phyloP scores from a whole-genome alignment of 2,113 vertebrate genomes.

The Nicator chloris region DNA sequence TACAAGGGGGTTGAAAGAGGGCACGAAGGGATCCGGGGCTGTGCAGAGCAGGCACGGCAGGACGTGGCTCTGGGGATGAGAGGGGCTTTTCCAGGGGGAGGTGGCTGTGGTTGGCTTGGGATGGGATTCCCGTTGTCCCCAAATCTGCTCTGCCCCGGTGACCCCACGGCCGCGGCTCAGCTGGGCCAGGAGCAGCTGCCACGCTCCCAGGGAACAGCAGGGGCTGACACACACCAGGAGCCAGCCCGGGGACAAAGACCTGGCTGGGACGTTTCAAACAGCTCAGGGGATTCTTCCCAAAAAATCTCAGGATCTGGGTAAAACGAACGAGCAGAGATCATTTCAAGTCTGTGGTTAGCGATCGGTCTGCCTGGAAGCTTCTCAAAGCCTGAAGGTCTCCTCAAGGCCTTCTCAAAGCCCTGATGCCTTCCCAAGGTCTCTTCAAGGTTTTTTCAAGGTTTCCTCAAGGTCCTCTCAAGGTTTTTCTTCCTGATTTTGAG shows the following conservation, averaged over 20 bases:
- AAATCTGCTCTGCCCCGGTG: not conserved
- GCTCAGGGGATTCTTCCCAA: not conserved
- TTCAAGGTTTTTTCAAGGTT: too few relatives aligned
- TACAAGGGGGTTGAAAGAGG: not conserved
- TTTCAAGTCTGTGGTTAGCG: not conserved
- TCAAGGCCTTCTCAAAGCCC: not conserved
- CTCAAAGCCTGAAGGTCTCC: not conserved
- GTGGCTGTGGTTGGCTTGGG: not conserved
- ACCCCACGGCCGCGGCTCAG: accelerated
- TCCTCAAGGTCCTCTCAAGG: not conserved
- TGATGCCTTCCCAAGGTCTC: not conserved
- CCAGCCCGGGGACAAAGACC: not conserved
- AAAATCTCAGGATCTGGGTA: not conserved
- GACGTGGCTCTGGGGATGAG: not conserved
- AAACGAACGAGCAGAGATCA: not conserved
- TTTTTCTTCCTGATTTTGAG: not conserved
- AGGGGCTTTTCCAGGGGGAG: not conserved
- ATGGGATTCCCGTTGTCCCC: not conserved
- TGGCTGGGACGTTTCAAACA: accelerated
- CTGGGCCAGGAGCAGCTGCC: not conserved
- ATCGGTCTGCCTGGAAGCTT: not conserved
- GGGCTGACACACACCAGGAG: not conserved
- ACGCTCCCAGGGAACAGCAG: not conserved
- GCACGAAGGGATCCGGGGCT: not conserved
- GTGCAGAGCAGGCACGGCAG: not conserved